Evolutionary conservation across 2,888 invertebrate species (phyloP), one percentile per base, ranked within the genome.

Genomic region (Adineta ricciae): DNA sequence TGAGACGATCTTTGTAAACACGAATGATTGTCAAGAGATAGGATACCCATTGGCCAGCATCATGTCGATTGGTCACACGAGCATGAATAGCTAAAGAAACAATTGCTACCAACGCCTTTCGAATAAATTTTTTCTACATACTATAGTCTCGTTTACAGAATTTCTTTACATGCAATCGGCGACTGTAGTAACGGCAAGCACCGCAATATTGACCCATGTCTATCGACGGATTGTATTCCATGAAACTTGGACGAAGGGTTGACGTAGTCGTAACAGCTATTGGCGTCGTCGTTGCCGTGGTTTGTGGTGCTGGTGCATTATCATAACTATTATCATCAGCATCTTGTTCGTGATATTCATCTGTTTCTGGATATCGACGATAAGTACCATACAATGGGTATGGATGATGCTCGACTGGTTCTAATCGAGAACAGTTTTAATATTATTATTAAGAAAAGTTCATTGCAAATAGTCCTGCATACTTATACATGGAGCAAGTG

Each of bases 401-500:
- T 64, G 32, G 7, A 32, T 64, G 32, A 16, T 5, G 2, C 27
- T 64, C 64, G 27, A 32, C 14, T 32, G 27, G 14, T 64, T 64
- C 64, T 64, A 32, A 64, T 1, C 27, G 14, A 64, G 32, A 5
- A 64, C 1, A 8, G 16, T 64, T 27, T 32, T 27, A 27, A 32
- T 32, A 2, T 64, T 32, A 4, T 32, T 32, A 27, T 46, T 46
- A 64, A 19, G 14, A 64, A 32, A 64, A 32, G 0, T 5, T 11
- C 1, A 5, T 64, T 46, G 46, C 11, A 46, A 46, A 64, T 1
- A n/a, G 14, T 32, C 5, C 21, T 16, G n/a, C 83, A 27, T 85
- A 96, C 96, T 96, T 92, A 97, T 95, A 92, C 98, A 99, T 32
- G 99, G 99, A 52, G 96, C 97, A 89, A 97, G 95, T 89, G 96